Conservation (phyloP, 2,797 vertebrate genomes). For the Crenuchus spilurus region DNA sequence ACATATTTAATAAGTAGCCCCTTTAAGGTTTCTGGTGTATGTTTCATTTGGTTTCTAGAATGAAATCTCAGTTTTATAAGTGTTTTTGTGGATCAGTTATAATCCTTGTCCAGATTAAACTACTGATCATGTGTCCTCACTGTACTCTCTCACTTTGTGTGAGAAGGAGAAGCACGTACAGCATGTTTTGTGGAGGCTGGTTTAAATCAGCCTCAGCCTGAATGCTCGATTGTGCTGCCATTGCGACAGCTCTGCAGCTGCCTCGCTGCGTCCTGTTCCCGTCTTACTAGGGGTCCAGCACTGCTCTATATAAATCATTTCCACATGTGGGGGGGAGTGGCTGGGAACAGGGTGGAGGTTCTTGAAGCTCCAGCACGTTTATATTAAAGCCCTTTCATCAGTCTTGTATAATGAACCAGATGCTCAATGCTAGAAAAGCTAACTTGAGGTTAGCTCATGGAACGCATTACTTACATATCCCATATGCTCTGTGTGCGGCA, state of each 20-base stretch:
- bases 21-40: too few relatives aligned
- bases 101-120: conserved; percentile 6
- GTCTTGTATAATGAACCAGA: conserved; percentile 66
- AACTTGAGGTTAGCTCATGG: conserved; percentile 49
- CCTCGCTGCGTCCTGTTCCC: conserved; percentile 55
- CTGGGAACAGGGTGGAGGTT: conserved; percentile 44
- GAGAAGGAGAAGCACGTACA: conserved; percentile 27
- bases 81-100: too few relatives aligned
- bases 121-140: background rate
- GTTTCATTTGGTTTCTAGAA: too few relatives aligned
- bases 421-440: conserved; percentile 50
- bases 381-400: conserved; percentile 68
- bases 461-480: conserved; percentile 54
- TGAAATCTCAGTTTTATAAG: too few relatives aligned
- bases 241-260: conserved; percentile 59
- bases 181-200: conserved; percentile 48
- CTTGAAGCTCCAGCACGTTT: conserved; percentile 50
- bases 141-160: conserved; percentile 17
- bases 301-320: conserved; percentile 63
- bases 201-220: conserved; percentile 61
- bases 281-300: conserved; percentile 54
- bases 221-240: conserved; percentile 57
- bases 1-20: too few relatives aligned
- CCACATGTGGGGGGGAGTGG: conserved; percentile 64
- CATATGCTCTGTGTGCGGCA: conserved; percentile 29